Percentiles rank a stretch among this genome's conserved stretches.
phyloP scores from a whole-genome alignment of 2,797 vertebrate species.

The Coluber constrictor region DNA sequence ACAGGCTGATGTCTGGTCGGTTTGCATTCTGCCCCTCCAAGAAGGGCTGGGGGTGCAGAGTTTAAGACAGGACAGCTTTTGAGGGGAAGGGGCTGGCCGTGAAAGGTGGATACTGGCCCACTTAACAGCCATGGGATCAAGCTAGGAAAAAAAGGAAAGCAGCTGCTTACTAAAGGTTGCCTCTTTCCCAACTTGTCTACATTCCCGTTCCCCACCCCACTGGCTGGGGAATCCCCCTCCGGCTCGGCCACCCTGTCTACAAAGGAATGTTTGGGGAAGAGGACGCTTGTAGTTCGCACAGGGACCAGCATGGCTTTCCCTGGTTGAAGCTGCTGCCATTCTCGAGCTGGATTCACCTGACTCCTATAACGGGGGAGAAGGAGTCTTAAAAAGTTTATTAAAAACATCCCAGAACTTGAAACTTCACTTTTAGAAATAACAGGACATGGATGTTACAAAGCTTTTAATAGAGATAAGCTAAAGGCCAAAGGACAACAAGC shows the following conservation, averaged over 20 bases:
- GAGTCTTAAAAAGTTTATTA: slow-evolving; percentile 67
- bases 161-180: background rate
- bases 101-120: background rate
- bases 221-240: background rate
- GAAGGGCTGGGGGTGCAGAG: background rate
- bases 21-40: background rate
- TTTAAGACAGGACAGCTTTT: background rate
- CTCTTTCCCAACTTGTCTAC: too few species aligned
- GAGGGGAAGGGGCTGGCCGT: background rate
- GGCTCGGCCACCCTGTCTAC: background rate
- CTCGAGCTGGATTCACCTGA: background rate
- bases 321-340: background rate
- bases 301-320: background rate
- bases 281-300: background rate
- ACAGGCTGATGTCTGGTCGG: background rate
- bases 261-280: background rate
- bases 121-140: background rate
- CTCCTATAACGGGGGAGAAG: background rate
- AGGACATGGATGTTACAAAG: slow-evolving; percentile 48
- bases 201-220: background rate
- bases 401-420: slow-evolving; percentile 57
- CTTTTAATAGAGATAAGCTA: slow-evolving; percentile 56
- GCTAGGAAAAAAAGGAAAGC: background rate
- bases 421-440: slow-evolving; percentile 38
- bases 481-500: background rate